Evolutionary conservation across 1,140 invertebrate species (phyloP), one percentile per base, ranked within the genome.

Genomic region (Cotesia chilonis): DNA sequence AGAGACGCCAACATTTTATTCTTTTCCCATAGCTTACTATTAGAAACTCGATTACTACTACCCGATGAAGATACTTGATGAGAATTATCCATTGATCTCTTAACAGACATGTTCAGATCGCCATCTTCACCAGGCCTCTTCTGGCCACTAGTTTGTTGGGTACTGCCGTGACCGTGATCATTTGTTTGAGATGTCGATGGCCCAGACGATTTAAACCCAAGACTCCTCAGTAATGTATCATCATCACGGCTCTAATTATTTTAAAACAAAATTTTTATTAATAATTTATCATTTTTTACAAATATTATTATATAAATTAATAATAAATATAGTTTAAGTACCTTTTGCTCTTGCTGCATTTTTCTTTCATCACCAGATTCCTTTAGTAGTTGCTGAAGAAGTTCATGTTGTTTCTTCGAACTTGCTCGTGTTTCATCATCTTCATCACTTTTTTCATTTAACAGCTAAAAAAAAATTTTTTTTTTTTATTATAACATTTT

Each of bases 1-100:
- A 97, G 84, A 59, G 92, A 92, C 9, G 95, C 94, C 73, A 97
- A 87, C 90, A 97, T 94, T 78, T 93, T 92, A 85, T 98, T 98
- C 79, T 92, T 93, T 82, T 94, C 90, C 83, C 92, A 93, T 4
- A 95, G 87, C 72, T 91, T 90, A 76, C 92, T 93, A 52, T 81
- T 86, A n/a, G 84, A 81, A 35, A 79, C 4, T 6, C 41, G 41
- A 47, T 28, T 66, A 20, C 75, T 75, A 4, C 80, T 80, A 37
- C 75, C 74, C 55, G 87, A 84, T 3, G 89, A 89, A 0, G 88
- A 86, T 1, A 88, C 88, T 75, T 87, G 81, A 64, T 89, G 88
- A 28, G 87, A 84, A 0, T 85, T 85, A 70, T 89, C 88, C 79
- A 86, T 85, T 7, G 85, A 79, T n/a, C 90, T 84, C 81, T 90